These are phyloP conservation scores for Eubasilissa splendida DNA, from an alignment of 2,888 invertebrate genomes.

Conservation along the genomic window DNA sequence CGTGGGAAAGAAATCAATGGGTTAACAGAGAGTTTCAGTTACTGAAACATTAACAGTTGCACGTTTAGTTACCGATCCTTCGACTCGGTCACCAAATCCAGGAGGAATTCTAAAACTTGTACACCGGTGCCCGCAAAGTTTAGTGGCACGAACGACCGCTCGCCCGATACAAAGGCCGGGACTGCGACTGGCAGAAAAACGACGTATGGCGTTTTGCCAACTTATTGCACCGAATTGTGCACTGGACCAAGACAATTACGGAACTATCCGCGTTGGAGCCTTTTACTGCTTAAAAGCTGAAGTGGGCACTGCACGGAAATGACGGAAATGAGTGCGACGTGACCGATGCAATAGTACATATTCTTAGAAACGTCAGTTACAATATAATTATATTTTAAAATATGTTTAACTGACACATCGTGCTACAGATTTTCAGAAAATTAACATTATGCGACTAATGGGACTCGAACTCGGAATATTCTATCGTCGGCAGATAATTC, in stretches of 20 bases:
- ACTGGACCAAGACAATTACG: slow-evolving; percentile 37
- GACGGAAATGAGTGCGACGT: not conserved
- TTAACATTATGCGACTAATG: no score
- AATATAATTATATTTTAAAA: no score
- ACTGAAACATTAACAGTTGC: not conserved
- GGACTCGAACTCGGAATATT: no score
- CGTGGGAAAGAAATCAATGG: no score
- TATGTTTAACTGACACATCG: no score
- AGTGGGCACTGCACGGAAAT: slow-evolving; percentile 1
- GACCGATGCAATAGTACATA: no score
- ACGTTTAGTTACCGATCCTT: slow-evolving; percentile 5
- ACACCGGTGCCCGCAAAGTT: slow-evolving; percentile 9
- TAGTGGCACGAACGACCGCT: not conserved
- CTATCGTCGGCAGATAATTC: no score
- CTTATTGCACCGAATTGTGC: slow-evolving; percentile 40
- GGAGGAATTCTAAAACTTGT: slow-evolving; percentile 17
- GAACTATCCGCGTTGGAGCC: slow-evolving; percentile 36
- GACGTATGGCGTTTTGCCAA: slow-evolving; percentile 27
- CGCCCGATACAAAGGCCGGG: slow-evolving; percentile 10
- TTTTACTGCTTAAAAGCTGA: slow-evolving; percentile 42
- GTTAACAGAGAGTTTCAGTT: no score
- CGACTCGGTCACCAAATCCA: slow-evolving; percentile 3
- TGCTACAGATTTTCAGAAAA: no score
- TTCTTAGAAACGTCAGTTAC: no score
- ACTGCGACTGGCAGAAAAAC: slow-evolving; percentile 25